Base-by-base conservation (phyloP, 2,797 vertebrate genomes). In the Periophthalmus magnuspinnatus region DNA sequence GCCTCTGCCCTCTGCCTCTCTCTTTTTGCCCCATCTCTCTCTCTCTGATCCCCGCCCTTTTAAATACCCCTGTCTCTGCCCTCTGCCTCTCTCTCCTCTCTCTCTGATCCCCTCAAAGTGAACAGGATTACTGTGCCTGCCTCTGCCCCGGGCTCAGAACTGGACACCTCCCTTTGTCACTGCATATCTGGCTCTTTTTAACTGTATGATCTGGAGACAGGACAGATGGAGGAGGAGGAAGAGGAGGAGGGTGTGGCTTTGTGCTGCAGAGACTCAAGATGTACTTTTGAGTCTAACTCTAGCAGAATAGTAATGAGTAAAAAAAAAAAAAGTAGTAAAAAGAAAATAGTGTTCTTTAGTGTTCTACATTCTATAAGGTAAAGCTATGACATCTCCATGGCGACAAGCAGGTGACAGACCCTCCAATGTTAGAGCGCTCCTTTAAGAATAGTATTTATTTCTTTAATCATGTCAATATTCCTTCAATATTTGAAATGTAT, bases 21-120 rank as follows among this genome's bases (percentile, higher is more conserved):
- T 48, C 47, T 16, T 45, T 48, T 5, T 48, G 14, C 1, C 16
- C 45, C 5, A 13, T 5, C 50, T 3, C 50, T 16, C 45, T 17
- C 45, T 48, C 16, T 48, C 45, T 48, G 6, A 7, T 38, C 17
- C 52, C 2, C n/a, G 7, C 2, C 2, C 52, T 5, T n/a, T 28
- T 28, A 28, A 28, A 28, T 28, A 28, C 14, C 14, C 5, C 45
- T 48, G 4, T 19, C 2, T 48, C 14, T 48, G 7, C n/a, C 47
- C n/a, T 7, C 11, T 32, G 28, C 28, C 28, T 28, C 28, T 24
- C 10, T 55, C 21, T 6, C 21, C 21, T 19, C 52, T 55, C 21
- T 33, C 59, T 61, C 59, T 61, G 59, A 61, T 41, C 59, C 59
- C 59, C 9, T 61, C 59, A 22, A 38, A 61, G 59, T 61, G 59